phyloP scores from a whole-genome alignment of 1,140 invertebrate species.

The Orchesella cincta region DNA sequence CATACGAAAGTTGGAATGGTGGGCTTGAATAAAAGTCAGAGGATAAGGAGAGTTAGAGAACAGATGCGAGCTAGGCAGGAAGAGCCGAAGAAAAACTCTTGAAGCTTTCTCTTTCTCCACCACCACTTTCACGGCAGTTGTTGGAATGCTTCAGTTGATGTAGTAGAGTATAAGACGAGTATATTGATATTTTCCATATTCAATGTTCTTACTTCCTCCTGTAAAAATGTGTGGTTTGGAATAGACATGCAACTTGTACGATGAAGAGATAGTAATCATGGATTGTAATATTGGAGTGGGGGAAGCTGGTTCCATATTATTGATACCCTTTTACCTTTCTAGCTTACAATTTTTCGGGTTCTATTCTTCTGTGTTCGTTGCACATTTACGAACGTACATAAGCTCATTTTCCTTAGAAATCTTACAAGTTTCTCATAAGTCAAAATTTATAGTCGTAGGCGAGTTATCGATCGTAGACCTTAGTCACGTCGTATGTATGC shows the following conservation, averaged over 20 bases:
- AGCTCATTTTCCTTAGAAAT: neutral
- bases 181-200: neutral
- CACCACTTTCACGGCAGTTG: too few species aligned
- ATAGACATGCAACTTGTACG: neutral
- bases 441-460: neutral
- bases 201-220: neutral
- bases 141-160: too few species aligned
- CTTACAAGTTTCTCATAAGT: neutral
- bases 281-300: neutral
- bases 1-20: constrained; percentile 1
- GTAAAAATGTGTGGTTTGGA: neutral
- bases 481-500: too few species aligned
- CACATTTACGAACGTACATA: neutral
- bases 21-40: neutral
- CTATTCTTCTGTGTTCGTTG: neutral
- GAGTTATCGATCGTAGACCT: neutral
- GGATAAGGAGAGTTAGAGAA: neutral
- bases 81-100: neutral
- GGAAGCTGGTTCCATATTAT: neutral
- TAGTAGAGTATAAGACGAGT: too few species aligned
- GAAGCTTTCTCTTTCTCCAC: neutral
- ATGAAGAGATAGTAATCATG: neutral
- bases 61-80: neutral
- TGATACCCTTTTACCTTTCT: neutral
- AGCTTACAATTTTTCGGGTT: neutral